These are phyloP conservation scores for Drosophila setosimentum DNA, from an alignment of 2,888 invertebrate species.

Conservation along the genomic window DNA sequence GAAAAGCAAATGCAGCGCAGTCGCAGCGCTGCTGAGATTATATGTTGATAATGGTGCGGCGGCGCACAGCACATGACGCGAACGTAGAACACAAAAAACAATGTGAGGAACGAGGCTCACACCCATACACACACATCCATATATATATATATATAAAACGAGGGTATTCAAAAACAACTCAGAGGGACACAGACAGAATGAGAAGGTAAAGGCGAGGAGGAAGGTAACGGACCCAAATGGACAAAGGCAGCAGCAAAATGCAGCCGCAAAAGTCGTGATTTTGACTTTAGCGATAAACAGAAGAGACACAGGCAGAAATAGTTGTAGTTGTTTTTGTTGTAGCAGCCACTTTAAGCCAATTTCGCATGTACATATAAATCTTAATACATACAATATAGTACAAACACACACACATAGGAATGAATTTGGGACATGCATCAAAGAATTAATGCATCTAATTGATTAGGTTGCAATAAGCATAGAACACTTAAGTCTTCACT, in stretches of 20 bases:
- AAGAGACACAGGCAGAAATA: slow-evolving; percentile 37
- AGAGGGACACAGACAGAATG: slow-evolving; percentile 28
- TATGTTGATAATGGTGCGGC: slow-evolving; percentile 70
- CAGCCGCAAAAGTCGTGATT: slow-evolving; percentile 69
- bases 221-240: slow-evolving; percentile 43
- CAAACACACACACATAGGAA: neutral
- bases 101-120: slow-evolving; percentile 32
- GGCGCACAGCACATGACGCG: slow-evolving; percentile 68
- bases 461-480: slow-evolving; percentile 10
- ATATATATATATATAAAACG: slow-evolving; percentile 2
- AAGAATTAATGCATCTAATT: slow-evolving; percentile 50
- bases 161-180: slow-evolving; percentile 35
- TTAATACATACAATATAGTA: neutral
- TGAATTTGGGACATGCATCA: slow-evolving; percentile 14
- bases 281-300: slow-evolving; percentile 73
- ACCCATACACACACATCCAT: slow-evolving; percentile 16
- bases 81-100: slow-evolving; percentile 40
- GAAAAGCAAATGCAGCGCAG: slow-evolving; percentile 63
- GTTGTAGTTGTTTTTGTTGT: slow-evolving; percentile 27
- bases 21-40: slow-evolving; percentile 68
- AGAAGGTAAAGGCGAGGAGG: slow-evolving; percentile 15
- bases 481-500: slow-evolving; percentile 23
- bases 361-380: slow-evolving; percentile 21
- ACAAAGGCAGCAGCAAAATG: slow-evolving; percentile 50
- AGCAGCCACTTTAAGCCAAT: slow-evolving; percentile 44